These are phyloP conservation scores for Eufriesea mexicana DNA, from an alignment of 1,140 invertebrate genomes.

Conservation along the genomic window DNA sequence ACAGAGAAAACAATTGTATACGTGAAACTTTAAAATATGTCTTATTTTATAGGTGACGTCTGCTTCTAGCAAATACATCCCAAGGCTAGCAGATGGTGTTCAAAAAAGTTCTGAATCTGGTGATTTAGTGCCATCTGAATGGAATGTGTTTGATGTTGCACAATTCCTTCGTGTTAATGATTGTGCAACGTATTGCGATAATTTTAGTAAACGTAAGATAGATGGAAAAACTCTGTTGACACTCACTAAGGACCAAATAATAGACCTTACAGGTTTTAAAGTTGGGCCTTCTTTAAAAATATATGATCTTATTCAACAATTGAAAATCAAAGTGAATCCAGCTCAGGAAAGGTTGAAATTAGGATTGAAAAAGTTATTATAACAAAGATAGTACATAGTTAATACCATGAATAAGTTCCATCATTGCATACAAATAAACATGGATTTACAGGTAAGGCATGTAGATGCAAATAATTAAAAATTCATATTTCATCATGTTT, in stretches of 20 bases:
- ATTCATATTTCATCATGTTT: constrained; percentile 3
- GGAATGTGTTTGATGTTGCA: constrained; percentile 92
- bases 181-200: constrained; percentile 93
- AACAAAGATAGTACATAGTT: constrained; percentile 71
- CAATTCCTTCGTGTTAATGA: constrained; percentile 95
- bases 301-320: constrained; percentile 93
- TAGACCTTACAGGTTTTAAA: constrained; percentile 94
- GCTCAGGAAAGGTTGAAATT: constrained; percentile 86
- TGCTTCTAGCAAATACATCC: constrained; percentile 85
- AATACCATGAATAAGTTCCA: constrained; percentile 66
- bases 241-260: constrained; percentile 94
- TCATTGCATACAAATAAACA: constrained; percentile 67
- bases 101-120: constrained; percentile 79
- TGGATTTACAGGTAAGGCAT: constrained; percentile 74
- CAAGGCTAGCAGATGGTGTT: constrained; percentile 85
- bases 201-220: constrained; percentile 91
- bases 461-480: constrained; percentile 43
- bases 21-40: constrained; percentile 8
- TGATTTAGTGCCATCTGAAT: constrained; percentile 88
- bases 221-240: constrained; percentile 91
- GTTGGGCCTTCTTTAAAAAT: constrained; percentile 97
- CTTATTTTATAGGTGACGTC: constrained; percentile 74
- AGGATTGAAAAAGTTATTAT: constrained; percentile 81
- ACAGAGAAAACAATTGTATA: not conserved
- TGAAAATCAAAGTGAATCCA: constrained; percentile 92